Conservation (phyloP, 2,797 vertebrate species). For the Danio kyathit region DNA sequence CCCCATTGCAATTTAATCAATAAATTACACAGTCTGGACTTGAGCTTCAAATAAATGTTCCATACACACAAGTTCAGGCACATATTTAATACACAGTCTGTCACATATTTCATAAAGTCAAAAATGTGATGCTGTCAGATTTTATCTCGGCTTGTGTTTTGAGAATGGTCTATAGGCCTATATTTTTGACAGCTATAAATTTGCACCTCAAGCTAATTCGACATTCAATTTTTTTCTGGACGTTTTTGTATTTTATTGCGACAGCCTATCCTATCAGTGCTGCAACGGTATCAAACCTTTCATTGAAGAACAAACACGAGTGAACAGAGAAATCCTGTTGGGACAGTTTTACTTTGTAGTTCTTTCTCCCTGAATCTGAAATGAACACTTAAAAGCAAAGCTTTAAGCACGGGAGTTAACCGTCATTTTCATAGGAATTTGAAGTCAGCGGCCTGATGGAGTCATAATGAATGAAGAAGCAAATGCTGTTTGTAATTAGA, state of each 20-base stretch:
- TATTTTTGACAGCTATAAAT: not conserved
- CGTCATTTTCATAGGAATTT: not conserved
- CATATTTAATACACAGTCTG: not conserved
- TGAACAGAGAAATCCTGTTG: not conserved
- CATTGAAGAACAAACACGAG: slow-evolving; percentile 21
- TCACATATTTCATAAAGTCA: not conserved
- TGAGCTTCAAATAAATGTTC: not conserved
- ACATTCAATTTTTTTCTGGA: no score
- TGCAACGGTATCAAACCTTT: not conserved
- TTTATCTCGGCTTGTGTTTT: not conserved
- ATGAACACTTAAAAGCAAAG: slow-evolving; percentile 29
- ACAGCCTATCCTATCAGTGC: not conserved
- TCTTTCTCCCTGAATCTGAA: slow-evolving; percentile 10
- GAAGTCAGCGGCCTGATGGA: not conserved
- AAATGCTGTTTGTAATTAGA: slow-evolving; percentile 16
- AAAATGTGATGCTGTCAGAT: not conserved
- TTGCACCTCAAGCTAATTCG: not conserved
- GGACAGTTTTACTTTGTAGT: slow-evolving; percentile 14
- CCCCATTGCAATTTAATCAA: not conserved
- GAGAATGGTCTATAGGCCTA: no score
- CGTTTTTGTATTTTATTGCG: not conserved
- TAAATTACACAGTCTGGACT: slow-evolving; percentile 11
- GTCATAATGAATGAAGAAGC: not conserved
- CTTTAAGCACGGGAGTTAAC: slow-evolving; percentile 9
- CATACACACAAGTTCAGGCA: not conserved